A percentile compares a stretch with the other conserved stretches of the same genome.
Conservation (phyloP, 2,797 vertebrate genomes). For the Forpus xanthops region DNA sequence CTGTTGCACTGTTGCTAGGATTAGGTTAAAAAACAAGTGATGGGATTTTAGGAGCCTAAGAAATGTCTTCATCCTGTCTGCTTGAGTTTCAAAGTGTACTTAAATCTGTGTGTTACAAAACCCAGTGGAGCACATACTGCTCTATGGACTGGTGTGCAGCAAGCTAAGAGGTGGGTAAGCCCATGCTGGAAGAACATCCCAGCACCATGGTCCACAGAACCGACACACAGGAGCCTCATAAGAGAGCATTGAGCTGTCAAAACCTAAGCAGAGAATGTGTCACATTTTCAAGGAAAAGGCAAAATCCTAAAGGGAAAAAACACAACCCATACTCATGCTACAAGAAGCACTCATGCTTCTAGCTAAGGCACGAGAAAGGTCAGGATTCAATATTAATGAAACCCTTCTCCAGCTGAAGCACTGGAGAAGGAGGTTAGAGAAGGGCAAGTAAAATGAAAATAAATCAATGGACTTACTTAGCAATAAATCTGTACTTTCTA, state of each 20-base stretch:
- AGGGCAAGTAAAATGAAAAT: not conserved
- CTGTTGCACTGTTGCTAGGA: not conserved
- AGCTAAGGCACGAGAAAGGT: constrained; percentile 4
- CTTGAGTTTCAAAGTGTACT: not conserved
- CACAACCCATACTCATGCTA: not conserved
- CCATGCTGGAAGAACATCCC: not conserved
- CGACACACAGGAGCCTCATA: not conserved
- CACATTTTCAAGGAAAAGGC: not conserved
- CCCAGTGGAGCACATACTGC: not conserved
- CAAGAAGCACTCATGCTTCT: not conserved
- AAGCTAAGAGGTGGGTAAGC: not conserved
- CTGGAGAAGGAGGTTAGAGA: constrained; percentile 1
- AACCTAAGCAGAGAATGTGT: not conserved
- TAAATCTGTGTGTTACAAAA: not conserved
- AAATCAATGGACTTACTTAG: not conserved
- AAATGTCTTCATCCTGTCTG: not conserved
- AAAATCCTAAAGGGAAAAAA: not conserved
- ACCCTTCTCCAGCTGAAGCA: constrained; percentile 29
- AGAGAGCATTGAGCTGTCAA: not conserved
- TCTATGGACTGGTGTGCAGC: accelerated
- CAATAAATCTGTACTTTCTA: not conserved
- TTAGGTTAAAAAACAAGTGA: not conserved
- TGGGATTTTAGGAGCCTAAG: not conserved
- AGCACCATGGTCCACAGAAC: not conserved
- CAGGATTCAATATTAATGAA: constrained; percentile 17